Conservation (phyloP, 2,888 invertebrate genomes). For the Lasioglossum lativentre region DNA sequence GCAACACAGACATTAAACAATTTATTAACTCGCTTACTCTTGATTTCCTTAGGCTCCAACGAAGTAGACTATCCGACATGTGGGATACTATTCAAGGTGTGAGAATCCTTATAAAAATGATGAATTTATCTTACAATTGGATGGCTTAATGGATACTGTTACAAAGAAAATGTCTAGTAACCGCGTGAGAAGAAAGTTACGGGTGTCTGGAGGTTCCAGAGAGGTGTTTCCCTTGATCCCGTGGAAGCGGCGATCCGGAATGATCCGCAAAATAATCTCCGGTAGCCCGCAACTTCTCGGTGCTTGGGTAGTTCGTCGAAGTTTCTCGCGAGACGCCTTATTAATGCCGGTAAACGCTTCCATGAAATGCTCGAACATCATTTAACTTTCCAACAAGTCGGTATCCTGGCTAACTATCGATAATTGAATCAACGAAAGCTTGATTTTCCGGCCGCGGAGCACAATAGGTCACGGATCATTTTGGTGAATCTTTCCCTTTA, state of each 20-base stretch:
- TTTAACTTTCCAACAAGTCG: slow-evolving; percentile 8
- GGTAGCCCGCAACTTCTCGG: slow-evolving; percentile 15
- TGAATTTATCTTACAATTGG: background rate
- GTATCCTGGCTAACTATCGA: slow-evolving; percentile 30
- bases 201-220: background rate
- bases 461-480: slow-evolving; percentile 20
- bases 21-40: too few relatives aligned
- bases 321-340: slow-evolving; percentile 31
- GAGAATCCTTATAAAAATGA: background rate
- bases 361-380: slow-evolving; percentile 7
- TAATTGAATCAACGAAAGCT: slow-evolving; percentile 29
- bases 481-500: background rate
- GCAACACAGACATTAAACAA: too few relatives aligned
- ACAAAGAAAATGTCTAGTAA: background rate
- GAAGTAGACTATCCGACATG: too few relatives aligned
- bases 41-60: too few relatives aligned
- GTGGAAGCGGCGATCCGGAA: slow-evolving; percentile 12
- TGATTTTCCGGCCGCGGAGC: slow-evolving; percentile 7
- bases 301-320: slow-evolving; percentile 15
- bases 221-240: background rate
- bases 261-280: slow-evolving; percentile 41
- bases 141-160: background rate
- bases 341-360: slow-evolving; percentile 35
- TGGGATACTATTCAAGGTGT: too few relatives aligned
- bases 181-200: background rate